Base-by-base conservation (phyloP, 2,113 vertebrate genomes). In the Myotis yumanensis region DNA sequence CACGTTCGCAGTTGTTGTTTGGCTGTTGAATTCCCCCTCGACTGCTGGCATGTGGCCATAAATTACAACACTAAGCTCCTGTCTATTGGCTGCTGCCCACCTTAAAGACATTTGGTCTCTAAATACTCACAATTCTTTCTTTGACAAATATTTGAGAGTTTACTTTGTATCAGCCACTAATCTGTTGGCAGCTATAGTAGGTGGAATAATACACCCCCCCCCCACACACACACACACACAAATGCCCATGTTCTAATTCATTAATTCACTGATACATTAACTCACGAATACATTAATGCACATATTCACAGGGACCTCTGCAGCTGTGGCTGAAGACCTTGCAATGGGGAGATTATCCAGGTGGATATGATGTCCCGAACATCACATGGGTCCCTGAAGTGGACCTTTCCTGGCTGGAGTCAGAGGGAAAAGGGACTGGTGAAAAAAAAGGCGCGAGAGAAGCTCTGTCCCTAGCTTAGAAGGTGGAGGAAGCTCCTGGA, bases 111-210 rank as follows among this genome's bases (percentile, higher is more conserved):
- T 1, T 1, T 6, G 48, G 51, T 89, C 57, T 91, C 73, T 43
- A 76, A 32, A 75, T 46, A 8, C 46, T 57, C 79, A 28, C 28
- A 6, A 28, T 69, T 86, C 68, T 89, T 85, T 10, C n/a, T 83
- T 77, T 23, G 18, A 59, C 84, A 88, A 91, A 93, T 73, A 86
- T 54, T 54, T 59, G 71, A n/a, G 68, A 85, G n/a, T 46, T 86
- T 59, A n/a, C 79, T 25, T 72, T 66, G 32, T n/a, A n/a, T 59
- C 30, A 68, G 73, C 68, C 12, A 15, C 43, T 35, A 5, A 72
- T 30, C 82, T 48, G 17, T 22, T 77, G 57, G 82, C n/a, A 88
- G 10, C 30, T n/a, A 17, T 0, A 25, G 10, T 8, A 62, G 32
- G 37, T 1, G 66, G 46, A 84, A n/a, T 20, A 17, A 69, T 1